These are phyloP conservation scores for Melitaea cinxia DNA, from an alignment of 1,140 invertebrate species.

Conservation along the genomic window DNA sequence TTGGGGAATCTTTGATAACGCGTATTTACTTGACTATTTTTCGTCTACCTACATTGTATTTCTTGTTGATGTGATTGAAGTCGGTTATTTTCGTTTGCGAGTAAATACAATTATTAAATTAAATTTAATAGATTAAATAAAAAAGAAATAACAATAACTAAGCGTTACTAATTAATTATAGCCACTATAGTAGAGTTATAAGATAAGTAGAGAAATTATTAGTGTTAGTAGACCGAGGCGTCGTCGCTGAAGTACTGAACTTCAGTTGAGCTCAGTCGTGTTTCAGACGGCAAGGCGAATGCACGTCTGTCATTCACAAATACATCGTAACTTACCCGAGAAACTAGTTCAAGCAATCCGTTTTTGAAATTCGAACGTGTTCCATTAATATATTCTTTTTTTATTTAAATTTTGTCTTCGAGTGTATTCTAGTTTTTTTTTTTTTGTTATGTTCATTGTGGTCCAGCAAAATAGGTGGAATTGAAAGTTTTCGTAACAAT, in stretches of 20 bases:
- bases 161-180: neutral
- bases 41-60: too few relatives aligned
- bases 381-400: conserved; percentile 15
- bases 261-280: conserved; percentile 31
- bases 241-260: conserved; percentile 11
- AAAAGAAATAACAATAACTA: too few relatives aligned
- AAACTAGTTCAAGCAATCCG: neutral
- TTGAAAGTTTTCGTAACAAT: conserved; percentile 39
- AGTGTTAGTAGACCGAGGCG: too few relatives aligned
- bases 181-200: too few relatives aligned
- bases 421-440: conserved; percentile 23
- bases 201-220: too few relatives aligned
- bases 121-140: too few relatives aligned
- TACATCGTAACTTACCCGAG: conserved; percentile 38
- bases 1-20: too few relatives aligned
- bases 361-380: conserved; percentile 9
- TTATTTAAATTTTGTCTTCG: neutral
- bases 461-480: conserved; percentile 63
- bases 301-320: conserved; percentile 23
- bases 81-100: too few relatives aligned
- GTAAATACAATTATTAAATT: too few relatives aligned
- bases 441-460: conserved; percentile 44
- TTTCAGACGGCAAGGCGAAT: conserved; percentile 30
- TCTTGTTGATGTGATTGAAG: too few relatives aligned
- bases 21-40: too few relatives aligned